A percentile compares a stretch with the other conserved stretches of the same genome.
Conservation (phyloP, 2,888 invertebrate genomes). For the Blomia tropicalis region DNA sequence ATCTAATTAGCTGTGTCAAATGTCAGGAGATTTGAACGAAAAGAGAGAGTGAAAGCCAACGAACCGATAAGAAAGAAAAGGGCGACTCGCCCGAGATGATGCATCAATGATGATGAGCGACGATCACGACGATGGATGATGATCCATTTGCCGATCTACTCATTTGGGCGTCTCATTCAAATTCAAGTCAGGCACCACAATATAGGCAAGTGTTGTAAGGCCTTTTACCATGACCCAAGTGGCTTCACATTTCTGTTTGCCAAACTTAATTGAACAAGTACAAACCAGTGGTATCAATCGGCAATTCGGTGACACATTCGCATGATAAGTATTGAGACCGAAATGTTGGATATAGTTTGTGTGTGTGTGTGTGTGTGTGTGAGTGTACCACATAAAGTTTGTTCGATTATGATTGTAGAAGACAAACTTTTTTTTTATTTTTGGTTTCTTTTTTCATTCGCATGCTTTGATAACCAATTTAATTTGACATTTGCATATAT, state of each 20-base stretch:
- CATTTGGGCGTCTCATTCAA: slow-evolving; percentile 5
- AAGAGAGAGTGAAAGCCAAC: background rate
- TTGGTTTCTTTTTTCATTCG: too few species aligned
- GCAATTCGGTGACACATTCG: too few species aligned
- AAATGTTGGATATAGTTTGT: too few species aligned
- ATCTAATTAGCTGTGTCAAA: slow-evolving; percentile 13
- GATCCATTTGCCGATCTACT: background rate
- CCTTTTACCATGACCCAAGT: too few species aligned
- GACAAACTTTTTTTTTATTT: too few species aligned
- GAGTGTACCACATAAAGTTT: too few species aligned
- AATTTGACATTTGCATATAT: too few species aligned
- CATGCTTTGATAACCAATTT: too few species aligned
- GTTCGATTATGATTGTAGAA: too few species aligned
- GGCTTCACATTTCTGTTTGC: too few species aligned
- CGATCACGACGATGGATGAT: background rate
- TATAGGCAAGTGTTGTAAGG: background rate
- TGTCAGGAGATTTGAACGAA: slow-evolving; percentile 2
- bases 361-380: too few species aligned
- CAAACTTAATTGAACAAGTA: background rate
- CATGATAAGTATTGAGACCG: too few species aligned
- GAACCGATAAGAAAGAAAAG: background rate
- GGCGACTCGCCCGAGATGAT: background rate
- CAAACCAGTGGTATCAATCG: background rate
- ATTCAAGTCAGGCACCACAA: background rate
- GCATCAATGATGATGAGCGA: background rate